These are phyloP conservation scores for Fulica atra DNA, from an alignment of 2,113 vertebrate genomes.

Conservation along the genomic window DNA sequence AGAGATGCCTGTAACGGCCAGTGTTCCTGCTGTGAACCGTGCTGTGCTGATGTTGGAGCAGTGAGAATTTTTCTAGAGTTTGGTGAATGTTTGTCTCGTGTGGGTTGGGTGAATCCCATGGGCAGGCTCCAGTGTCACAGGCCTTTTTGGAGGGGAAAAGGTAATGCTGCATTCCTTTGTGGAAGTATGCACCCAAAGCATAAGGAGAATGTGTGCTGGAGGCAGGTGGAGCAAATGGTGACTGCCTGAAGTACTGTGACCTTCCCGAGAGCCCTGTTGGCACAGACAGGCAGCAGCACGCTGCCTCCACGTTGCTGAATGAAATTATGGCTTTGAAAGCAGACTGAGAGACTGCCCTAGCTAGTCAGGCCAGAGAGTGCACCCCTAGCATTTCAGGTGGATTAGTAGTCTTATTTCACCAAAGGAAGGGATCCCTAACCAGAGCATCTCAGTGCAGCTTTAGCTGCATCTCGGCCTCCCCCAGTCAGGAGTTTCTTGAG, in stretches of 20 bases:
- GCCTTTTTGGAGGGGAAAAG: background rate
- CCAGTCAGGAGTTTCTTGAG: background rate
- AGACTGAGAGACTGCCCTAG: background rate
- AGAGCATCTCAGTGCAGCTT: background rate
- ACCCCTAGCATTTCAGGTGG: background rate
- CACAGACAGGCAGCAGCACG: background rate
- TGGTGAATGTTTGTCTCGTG: background rate
- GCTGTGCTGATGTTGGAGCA: background rate
- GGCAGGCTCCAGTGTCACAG: background rate
- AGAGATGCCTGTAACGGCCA: background rate
- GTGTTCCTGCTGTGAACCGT: fast-evolving
- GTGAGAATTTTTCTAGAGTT: background rate
- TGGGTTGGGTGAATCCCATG: background rate
- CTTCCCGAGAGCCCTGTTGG: background rate
- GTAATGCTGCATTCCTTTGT: background rate
- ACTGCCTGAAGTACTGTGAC: background rate
- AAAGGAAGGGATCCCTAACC: background rate
- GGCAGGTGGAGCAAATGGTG: background rate
- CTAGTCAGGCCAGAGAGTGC: background rate
- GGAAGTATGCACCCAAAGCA: background rate
- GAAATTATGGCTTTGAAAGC: background rate
- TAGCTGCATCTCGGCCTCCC: background rate
- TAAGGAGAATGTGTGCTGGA: background rate
- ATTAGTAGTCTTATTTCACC: too few species aligned
- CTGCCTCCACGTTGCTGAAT: background rate